Evolutionary conservation across 1,140 invertebrate species (phyloP), one percentile per base, ranked within the genome.

Genomic region (Leucophenga varia): DNA sequence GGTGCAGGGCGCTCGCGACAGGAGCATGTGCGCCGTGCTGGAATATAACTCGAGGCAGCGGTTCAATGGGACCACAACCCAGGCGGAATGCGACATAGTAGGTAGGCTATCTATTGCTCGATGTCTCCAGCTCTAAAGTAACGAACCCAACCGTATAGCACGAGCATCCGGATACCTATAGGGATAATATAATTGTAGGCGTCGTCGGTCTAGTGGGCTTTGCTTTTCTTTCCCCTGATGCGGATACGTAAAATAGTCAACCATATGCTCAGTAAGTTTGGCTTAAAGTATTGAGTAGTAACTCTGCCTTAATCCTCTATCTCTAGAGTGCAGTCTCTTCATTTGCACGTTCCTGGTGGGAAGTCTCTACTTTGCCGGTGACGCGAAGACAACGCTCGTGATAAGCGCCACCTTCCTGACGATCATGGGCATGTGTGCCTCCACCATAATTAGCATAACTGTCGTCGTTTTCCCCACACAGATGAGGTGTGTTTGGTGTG

Each of bases 391-490:
- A 0, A 59, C 51, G 1, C 40, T 67, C 5, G 22, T 57, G 2
- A 4, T 61, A 1, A 18, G 55, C 1, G 32, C 63, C 8, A 4
- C 52, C 7, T 67, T 63, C 9, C 55, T 83, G 5, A 79, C 81
- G 0, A 48, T 82, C 35, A 80, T 80, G 49, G 76, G 78, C 7
- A 74, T 81, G 2, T 72, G 67, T 47, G 72, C 75, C 2, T 80
- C 79, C 12, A 72, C 80, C 1, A 54, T 83, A 2, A 75, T 82
- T 4, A 78, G 78, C 28, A 78, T 81, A 35, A 75, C 76, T 1
- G 82, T 84, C 2, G 78, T 84, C 9, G 57, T 81, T 10, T 83
- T 83, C 51, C 81, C 81, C 25, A 83, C 81, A 1, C 64, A 76
- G 14, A 63, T 82, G 22, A 78, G 81, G 81, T 82, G 58, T 49